Conservation (phyloP, 2,888 invertebrate species). For the Pyrrhia umbra region DNA sequence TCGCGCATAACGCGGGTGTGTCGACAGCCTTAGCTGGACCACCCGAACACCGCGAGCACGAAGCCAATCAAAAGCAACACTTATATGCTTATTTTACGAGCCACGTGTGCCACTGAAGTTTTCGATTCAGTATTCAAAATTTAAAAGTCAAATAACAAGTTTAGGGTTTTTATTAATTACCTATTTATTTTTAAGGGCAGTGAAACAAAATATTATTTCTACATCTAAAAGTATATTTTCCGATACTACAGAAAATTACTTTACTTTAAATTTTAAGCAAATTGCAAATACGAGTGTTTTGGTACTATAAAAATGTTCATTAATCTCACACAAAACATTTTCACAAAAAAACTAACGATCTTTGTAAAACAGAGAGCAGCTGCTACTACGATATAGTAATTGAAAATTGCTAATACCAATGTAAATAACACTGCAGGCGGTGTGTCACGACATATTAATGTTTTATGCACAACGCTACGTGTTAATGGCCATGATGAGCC, state of each 20-base stretch:
- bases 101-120: slow-evolving; percentile 48
- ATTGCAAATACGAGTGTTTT: too few species aligned
- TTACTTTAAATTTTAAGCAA: too few species aligned
- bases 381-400: slow-evolving; percentile 75
- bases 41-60: slow-evolving; percentile 61
- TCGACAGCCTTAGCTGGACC: slow-evolving; percentile 60
- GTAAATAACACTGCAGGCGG: slow-evolving; percentile 84
- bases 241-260: too few species aligned
- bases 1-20: slow-evolving; percentile 57
- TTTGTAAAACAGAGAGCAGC: slow-evolving; percentile 54
- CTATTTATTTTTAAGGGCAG: too few species aligned
- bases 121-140: slow-evolving; percentile 36
- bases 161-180: not conserved
- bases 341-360: not conserved
- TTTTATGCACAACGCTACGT: slow-evolving; percentile 86
- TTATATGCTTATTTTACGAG: slow-evolving; percentile 72
- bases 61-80: slow-evolving; percentile 61
- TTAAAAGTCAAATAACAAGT: not conserved
- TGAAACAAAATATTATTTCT: not conserved
- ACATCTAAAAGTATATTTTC: too few species aligned
- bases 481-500: slow-evolving; percentile 86
- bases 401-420: slow-evolving; percentile 83
- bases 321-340: not conserved
- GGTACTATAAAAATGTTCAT: not conserved
- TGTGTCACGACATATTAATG: slow-evolving; percentile 84